Evolutionary conservation across 2,797 vertebrate genomes (phyloP), one percentile per base, ranked within the genome.

Genomic region (Sebastolobus alascanus): DNA sequence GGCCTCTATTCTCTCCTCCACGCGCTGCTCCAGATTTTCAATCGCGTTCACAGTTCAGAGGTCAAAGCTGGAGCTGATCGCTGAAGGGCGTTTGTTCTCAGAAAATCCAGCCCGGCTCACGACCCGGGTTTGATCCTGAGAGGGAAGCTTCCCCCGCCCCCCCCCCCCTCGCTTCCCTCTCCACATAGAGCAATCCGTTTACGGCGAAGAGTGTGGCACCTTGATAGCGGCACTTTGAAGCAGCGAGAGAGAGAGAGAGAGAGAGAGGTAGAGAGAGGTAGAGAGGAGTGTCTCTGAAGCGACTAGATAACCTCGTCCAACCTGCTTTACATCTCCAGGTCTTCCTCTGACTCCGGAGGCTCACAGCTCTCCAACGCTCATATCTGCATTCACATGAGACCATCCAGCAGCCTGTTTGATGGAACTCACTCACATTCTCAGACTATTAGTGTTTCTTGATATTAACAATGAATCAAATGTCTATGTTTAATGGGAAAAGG

Each of bases 21-120:
- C 27, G 43, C 67, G 25, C 81, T 80, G 87, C 82, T 88, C 83
- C 87, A 90, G 73, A 92, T 94, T 94, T 95, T 91, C 91, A 93
- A 89, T 92, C 40, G 80, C 58, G 38, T 83, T 86, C 86, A 77
- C 82, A 90, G 94, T 90, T 94, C 93, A 93, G 66, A 90, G 92
- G 93, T 94, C 90, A 89, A 54, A 85, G 78, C 75, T 69, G 67
- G 68, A 88, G 77, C 77, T 79, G 83, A 87, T 91, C 68, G 58
- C 67, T 70, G 81, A 88, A 95, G 84, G 82, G 80, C 70, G 52
- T 65, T 65, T 69, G 84, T 85, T 92, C 86, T 82, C 84, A 75
- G 31, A 80, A 84, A 90, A 90, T 73, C 66, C 68, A 79, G 79
- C 75, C 74, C 22, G 11, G 40, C 82, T 78, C 52, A 29, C 40